phyloP scores from a whole-genome alignment of 2,113 vertebrate genomes.

The Dunckerocampus dactyliophorus region DNA sequence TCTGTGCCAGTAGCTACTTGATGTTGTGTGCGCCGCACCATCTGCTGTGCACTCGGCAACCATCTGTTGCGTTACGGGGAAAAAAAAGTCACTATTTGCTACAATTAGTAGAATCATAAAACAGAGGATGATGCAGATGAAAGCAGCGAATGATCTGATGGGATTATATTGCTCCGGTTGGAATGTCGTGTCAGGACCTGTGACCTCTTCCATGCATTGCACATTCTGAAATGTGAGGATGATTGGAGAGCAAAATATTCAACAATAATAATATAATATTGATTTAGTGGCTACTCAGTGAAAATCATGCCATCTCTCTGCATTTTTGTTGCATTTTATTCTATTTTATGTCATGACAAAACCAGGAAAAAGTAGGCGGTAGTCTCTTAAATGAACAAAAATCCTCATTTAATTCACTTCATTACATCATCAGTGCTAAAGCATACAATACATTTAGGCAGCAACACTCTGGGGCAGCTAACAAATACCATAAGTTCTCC shows the following conservation, averaged over 20 bases:
- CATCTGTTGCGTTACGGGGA: slow-evolving; percentile 31
- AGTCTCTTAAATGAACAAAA: too few species aligned
- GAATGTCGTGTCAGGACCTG: background rate
- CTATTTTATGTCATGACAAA: too few species aligned
- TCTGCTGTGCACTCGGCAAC: slow-evolving; percentile 31
- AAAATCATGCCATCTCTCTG: too few species aligned
- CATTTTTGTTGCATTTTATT: too few species aligned
- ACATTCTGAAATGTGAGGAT: background rate
- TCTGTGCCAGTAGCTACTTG: background rate
- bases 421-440: too few species aligned
- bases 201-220: background rate
- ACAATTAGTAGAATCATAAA: slow-evolving; percentile 27
- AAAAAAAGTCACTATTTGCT: slow-evolving; percentile 13
- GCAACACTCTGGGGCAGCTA: too few species aligned
- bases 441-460: too few species aligned
- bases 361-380: too few species aligned
- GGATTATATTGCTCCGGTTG: slow-evolving; percentile 12
- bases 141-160: slow-evolving; percentile 27
- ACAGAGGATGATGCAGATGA: slow-evolving; percentile 13
- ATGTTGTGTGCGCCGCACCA: slow-evolving; percentile 7
- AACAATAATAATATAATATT: background rate
- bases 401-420: too few species aligned
- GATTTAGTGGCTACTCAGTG: too few species aligned
- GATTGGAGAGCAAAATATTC: too few species aligned
- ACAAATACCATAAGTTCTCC: too few species aligned